Evolutionary conservation across 64 coral and sea anemone genomes (phyloP), one percentile per base, ranked within the genome.

Genomic region (Exaiptasia diaphana): DNA sequence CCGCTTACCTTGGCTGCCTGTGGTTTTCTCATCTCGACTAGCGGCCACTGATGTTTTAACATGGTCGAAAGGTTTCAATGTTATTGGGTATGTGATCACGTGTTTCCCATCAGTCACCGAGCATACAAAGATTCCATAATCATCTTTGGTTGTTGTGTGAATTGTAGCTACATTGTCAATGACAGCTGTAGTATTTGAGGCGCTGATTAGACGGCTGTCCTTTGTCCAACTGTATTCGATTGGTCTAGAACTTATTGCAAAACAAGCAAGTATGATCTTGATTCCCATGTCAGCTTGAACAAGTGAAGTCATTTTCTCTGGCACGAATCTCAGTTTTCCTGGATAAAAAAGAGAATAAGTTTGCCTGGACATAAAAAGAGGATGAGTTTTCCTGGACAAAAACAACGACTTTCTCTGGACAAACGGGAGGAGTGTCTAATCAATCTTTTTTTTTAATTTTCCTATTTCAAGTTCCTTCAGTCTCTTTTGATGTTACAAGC

Each of bases 81-180:
- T 37, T 13, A 65, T 65, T 28, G 20, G 3, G 14, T 34, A 37
- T 20, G 33, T 35, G 3, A n/a, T 24, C 6, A 35, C 38, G 32
- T 65, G 30, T 65, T 17, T 65, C 38, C 54, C 70, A 9, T 75
- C 40, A 6, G 35, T 42, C 40, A 73, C 69, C 20, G 45, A 42
- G 35, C 82, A 85, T 7, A 62, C 50, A 1, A 74, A 85, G 2
- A 28, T 75, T 75, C 82, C 82, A 75, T 61, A 85, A 20, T 85
- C 69, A 46, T 23, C 8, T 14, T 53, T 21, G 11, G 28, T 64
- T 55, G 15, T 12, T 5, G 82, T 50, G 4, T 41, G 56, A 36
- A 85, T 29, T 20, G 74, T 41, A 11, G 74, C 23, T 9, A 85
- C 29, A 40, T 85, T 74, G 4, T 35, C 39, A 22, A 61, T 20